phyloP scores from a whole-genome alignment of 2,797 vertebrate genomes.

The Pipistrellus nathusii region DNA sequence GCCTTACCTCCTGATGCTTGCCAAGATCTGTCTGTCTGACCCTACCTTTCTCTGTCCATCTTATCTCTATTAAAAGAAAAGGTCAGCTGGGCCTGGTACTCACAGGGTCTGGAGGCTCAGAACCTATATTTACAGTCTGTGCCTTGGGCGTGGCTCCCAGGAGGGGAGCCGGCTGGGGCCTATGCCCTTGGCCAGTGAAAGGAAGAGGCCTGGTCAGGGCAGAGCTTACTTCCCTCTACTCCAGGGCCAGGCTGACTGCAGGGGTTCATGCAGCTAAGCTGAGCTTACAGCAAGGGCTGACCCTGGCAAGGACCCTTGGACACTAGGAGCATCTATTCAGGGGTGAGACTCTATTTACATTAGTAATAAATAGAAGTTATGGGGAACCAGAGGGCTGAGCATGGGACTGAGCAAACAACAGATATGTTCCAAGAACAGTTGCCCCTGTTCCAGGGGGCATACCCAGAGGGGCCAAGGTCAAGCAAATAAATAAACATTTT shows the following conservation, averaged over 20 bases:
- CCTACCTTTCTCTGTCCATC: not conserved
- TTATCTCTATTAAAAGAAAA: conserved; percentile 21
- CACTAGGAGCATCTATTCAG: not conserved
- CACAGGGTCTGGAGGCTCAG: not conserved
- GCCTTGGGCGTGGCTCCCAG: not conserved
- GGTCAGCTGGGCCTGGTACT: not conserved
- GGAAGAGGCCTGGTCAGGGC: not conserved
- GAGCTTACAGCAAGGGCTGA: not conserved
- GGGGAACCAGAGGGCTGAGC: not conserved
- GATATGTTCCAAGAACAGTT: not conserved
- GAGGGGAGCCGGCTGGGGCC: not conserved
- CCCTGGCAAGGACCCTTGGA: not conserved
- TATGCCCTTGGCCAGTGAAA: not conserved
- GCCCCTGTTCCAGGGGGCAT: not conserved
- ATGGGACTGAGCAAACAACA: not conserved
- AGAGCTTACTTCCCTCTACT: not conserved
- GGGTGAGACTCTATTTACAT: not conserved
- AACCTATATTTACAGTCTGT: not conserved
- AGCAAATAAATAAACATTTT: not conserved
- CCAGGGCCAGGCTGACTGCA: not conserved
- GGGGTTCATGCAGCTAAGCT: not conserved
- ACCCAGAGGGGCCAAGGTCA: not conserved
- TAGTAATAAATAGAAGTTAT: not conserved
- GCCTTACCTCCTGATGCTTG: not conserved
- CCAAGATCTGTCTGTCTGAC: not conserved